Percentiles rank a stretch among this genome's conserved stretches.
Evolutionary conservation across 2,113 vertebrate species (phyloP).

Genomic region (Pluvianellus socialis): DNA sequence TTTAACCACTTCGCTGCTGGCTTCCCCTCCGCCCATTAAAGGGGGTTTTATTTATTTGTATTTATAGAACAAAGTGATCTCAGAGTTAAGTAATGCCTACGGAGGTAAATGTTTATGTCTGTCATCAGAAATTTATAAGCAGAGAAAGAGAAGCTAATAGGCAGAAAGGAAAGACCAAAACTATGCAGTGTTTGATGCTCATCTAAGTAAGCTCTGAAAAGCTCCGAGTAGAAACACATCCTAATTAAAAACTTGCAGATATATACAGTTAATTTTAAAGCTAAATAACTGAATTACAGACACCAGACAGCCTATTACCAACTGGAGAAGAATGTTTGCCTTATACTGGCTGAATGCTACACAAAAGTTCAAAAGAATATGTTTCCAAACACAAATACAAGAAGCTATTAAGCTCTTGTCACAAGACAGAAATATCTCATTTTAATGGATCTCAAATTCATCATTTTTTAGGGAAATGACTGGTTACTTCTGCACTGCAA

Average conservation of each 20-base stretch:
- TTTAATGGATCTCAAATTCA: constrained; percentile 50
- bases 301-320: constrained; percentile 54
- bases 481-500: neutral
- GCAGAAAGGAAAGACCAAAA: constrained; percentile 25
- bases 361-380: constrained; percentile 57
- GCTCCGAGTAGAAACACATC: constrained; percentile 40
- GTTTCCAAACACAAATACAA: constrained; percentile 65
- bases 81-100: constrained; percentile 64
- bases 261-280: constrained; percentile 70
- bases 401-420: constrained; percentile 55
- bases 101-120: constrained; percentile 68
- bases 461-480: constrained; percentile 21
- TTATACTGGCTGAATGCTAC: constrained; percentile 27
- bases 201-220: constrained; percentile 56
- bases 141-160: constrained; percentile 56
- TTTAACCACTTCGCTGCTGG: constrained; percentile 78
- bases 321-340: constrained; percentile 52
- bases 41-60: constrained; percentile 67
- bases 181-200: constrained; percentile 35
- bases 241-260: constrained; percentile 60
- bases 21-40: constrained; percentile 57
- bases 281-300: constrained; percentile 64
- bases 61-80: constrained; percentile 69
- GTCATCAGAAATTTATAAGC: constrained; percentile 67
- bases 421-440: constrained; percentile 33